Evolutionary conservation across 2,797 vertebrate species (phyloP), one percentile per base, ranked within the genome.

Genomic region (Falco novaeseelandiae): DNA sequence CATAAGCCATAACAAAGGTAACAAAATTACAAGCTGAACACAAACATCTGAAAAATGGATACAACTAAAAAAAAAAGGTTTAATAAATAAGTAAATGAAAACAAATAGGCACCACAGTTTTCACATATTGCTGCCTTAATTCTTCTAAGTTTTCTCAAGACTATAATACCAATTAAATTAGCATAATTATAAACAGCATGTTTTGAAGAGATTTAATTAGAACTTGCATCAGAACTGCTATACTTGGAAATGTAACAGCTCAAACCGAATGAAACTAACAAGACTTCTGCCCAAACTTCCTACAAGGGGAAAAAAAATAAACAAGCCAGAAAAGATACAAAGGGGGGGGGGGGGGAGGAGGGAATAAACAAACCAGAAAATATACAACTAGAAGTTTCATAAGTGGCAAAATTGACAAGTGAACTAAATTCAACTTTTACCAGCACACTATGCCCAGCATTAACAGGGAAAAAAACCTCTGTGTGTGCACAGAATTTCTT

Each of bases 351-450:
- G 9, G 36, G 36, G n/a, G n/a, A n/a, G n/a, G 36, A 36, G 34
- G 36, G 36, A 58, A 46, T 5, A 57, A 77, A 57, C 30, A 92
- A 79, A 9, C 34, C 32, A 26, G 71, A 83, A 59, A 46, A 78
- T 90, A 40, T 6, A 13, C 30, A 89, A 71, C n/a, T 4, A 74
- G 79, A 96, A 66, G 52, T 81, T 93, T 89, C 44, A 73, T 59
- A 92, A 96, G 34, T 26, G n/a, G 42, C 51, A n/a, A 89, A 89
- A 95, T 3, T 90, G 92, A 85, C 74, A 95, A 74, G 48, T 42
- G 83, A 97, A 83, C 58, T 83, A 73, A 89, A 92, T 25, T 49
- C 62, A 55, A 62, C 59, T 87, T 90, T 97, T 94, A 72, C 20
- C 63, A 77, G 40, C 57, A 59, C 40, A 85, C 81, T 20, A 51